phyloP scores from a whole-genome alignment of 1,140 invertebrate genomes.

The Varroa destructor region DNA sequence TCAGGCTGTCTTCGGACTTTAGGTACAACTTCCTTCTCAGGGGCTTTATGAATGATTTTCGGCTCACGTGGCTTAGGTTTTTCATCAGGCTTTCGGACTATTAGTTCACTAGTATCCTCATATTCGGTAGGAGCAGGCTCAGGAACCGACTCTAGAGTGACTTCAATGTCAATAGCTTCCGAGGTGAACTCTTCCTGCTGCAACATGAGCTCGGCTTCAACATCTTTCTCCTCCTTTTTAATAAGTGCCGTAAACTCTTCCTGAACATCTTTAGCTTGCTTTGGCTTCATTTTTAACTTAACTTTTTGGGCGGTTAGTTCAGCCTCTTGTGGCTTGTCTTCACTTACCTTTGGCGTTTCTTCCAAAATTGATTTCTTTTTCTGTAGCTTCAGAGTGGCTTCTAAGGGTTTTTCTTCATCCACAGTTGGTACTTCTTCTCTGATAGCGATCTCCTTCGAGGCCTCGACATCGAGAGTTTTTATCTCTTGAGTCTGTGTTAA shows the following conservation, averaged over 20 bases:
- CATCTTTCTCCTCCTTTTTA: slow-evolving; percentile 27
- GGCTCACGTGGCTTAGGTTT: slow-evolving; percentile 13
- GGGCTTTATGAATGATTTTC: neutral
- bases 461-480: too few species aligned
- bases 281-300: slow-evolving; percentile 29
- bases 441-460: too few species aligned
- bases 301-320: slow-evolving; percentile 27
- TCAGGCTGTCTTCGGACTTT: slow-evolving; percentile 3
- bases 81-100: slow-evolving; percentile 19
- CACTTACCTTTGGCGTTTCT: slow-evolving; percentile 40
- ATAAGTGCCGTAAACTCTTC: slow-evolving; percentile 26
- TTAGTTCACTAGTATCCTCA: neutral
- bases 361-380: slow-evolving; percentile 34
- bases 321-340: slow-evolving; percentile 38
- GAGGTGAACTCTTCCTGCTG: slow-evolving; percentile 26
- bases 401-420: slow-evolving; percentile 27
- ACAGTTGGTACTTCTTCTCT: neutral
- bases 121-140: neutral
- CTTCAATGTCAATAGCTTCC: slow-evolving; percentile 27
- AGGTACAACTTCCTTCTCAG: neutral
- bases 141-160: slow-evolving; percentile 18
- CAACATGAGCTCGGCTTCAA: slow-evolving; percentile 18
- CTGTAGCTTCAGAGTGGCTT: slow-evolving; percentile 29
- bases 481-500: too few species aligned
- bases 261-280: neutral